These are phyloP conservation scores for Phengaris arion DNA, from an alignment of 2,888 invertebrate genomes.

Conservation along the genomic window DNA sequence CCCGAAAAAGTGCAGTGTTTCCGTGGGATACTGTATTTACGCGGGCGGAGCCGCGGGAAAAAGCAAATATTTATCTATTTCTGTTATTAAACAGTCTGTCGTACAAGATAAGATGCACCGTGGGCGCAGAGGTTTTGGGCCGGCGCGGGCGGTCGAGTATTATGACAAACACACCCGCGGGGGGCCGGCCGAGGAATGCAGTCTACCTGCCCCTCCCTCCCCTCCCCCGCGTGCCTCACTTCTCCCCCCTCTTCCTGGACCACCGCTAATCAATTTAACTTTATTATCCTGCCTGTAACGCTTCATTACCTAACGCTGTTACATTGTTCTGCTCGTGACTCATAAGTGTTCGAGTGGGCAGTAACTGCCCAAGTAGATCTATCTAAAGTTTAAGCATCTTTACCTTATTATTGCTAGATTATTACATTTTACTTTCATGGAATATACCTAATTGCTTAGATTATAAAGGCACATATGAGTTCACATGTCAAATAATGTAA, in stretches of 20 bases:
- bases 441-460: too few relatives aligned
- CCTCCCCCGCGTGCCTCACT: background rate
- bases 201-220: slow-evolving; percentile 68
- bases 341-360: slow-evolving; percentile 1
- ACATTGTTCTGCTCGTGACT: slow-evolving; percentile 60
- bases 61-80: background rate
- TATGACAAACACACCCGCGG: slow-evolving; percentile 58
- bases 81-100: slow-evolving; percentile 9
- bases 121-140: slow-evolving; percentile 33
- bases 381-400: background rate
- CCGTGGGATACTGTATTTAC: too few relatives aligned
- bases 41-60: too few relatives aligned
- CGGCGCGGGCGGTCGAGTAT: slow-evolving; percentile 48
- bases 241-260: slow-evolving; percentile 44
- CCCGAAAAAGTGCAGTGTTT: too few relatives aligned
- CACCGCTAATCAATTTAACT: slow-evolving; percentile 78
- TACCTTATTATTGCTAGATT: background rate
- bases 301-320: slow-evolving; percentile 62
- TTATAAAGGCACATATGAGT: too few relatives aligned
- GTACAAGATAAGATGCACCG: slow-evolving; percentile 23
- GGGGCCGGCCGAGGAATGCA: slow-evolving; percentile 59
- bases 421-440: background rate
- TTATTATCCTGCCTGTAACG: slow-evolving; percentile 76
- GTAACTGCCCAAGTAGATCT: background rate
- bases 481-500: too few relatives aligned